Base-by-base conservation (phyloP, 2,888 invertebrate species). In the Lasioglossum vierecki region DNA sequence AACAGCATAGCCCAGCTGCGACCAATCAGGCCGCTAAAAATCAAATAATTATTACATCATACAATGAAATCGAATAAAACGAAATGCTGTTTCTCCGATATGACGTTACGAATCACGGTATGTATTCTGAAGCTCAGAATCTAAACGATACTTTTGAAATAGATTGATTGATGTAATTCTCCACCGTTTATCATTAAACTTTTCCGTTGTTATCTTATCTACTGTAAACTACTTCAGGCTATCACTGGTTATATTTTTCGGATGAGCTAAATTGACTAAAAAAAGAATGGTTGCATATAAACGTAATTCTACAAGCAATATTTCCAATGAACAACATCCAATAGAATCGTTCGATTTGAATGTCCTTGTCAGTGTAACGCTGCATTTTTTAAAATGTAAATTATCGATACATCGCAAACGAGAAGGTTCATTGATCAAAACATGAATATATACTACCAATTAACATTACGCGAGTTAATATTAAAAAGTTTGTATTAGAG, bases 1-100 rank as follows among this genome's bases (percentile, higher is more conserved):
- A 99, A 99, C 57, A 99, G 96, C 99, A 99, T 99, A 0, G 99
- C 98, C 99, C 99, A 99, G 92, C 99, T 99, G 80, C 98, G 97
- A 4, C 99, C 99, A 92, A 99, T 99, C 78, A 99, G 96, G 4
- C 99, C 99, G 95, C 99, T 99, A 95, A 60, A 77, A 82, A 79
- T 68, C 73, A 70, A 68, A 49, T 60, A 30, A 8, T 60, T 41
- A 79, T 44, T 11, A 63, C 18, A 30, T 26, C 53, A 4, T 26
- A n/a, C 41, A 46, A 13, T 63, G 30, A 4, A 46, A 82, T 78
- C 46, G 8, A n/a, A 41, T 70, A 41, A 41, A 70, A 70, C 11
- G 11, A 18, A 66, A 35, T 66, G 18, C 35, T 66, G 8, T 66
- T 18, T 39, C 18, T 39, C 9, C 8, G 49, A 4, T 81, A 18